Percentiles rank a stretch among this genome's conserved stretches.
These are phyloP conservation scores for Aphrophora alni DNA, from an alignment of 2,888 invertebrate genomes.

Conservation along the genomic window DNA sequence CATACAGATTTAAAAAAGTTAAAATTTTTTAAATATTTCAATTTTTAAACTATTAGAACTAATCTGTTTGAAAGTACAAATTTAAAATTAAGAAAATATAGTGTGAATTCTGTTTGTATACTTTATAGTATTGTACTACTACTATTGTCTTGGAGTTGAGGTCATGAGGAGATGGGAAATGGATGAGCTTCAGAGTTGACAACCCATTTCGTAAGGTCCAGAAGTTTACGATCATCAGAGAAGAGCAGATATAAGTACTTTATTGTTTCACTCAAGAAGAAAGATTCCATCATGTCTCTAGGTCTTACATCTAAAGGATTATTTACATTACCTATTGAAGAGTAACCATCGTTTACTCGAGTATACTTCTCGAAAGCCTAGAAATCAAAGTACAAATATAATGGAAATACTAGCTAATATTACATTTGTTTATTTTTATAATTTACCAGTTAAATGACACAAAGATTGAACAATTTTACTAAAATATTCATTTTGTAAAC, in stretches of 20 bases:
- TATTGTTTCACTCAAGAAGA: constrained; percentile 96
- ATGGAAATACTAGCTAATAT: too few relatives aligned
- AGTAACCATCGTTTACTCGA: constrained; percentile 80
- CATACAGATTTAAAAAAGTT: too few relatives aligned
- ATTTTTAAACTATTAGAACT: too few relatives aligned
- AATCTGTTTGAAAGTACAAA: too few relatives aligned
- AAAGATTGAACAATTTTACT: too few relatives aligned
- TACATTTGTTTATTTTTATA: too few relatives aligned
- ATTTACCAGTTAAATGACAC: too few relatives aligned
- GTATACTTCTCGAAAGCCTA: constrained; percentile 94
- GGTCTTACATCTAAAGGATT: constrained; percentile 78
- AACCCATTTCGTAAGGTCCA: constrained; percentile 85
- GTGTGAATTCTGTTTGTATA: background rate
- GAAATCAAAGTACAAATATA: too few relatives aligned
- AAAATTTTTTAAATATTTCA: too few relatives aligned
- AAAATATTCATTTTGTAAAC: too few relatives aligned
- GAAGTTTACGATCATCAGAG: constrained; percentile 80
- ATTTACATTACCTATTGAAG: constrained; percentile 91
- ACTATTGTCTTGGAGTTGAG: background rate
- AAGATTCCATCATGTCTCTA: constrained; percentile 96
- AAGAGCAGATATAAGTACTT: constrained; percentile 97
- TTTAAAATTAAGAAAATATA: background rate
- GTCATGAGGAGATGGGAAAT: constrained; percentile 73
- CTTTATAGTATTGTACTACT: background rate
- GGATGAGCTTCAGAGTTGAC: constrained; percentile 98